These are phyloP conservation scores for Luperina nickerlii DNA, from an alignment of 2,888 invertebrate genomes.

Conservation along the genomic window DNA sequence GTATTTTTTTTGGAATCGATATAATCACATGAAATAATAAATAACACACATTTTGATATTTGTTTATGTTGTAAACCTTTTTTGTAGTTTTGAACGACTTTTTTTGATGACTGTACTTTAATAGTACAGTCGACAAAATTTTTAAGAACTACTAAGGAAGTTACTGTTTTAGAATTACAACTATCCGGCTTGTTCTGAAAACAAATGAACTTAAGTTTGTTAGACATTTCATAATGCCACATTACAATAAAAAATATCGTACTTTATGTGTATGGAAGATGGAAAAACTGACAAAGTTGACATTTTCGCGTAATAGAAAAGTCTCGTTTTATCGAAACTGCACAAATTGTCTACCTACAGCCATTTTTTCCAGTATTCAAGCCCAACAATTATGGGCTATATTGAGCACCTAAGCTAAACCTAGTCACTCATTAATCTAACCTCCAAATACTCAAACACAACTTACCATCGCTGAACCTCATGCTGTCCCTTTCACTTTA, in stretches of 20 bases:
- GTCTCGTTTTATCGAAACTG: not conserved
- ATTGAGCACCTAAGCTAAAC: slow-evolving; percentile 59
- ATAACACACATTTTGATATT: slow-evolving; percentile 58
- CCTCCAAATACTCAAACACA: slow-evolving; percentile 33
- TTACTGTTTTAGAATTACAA: not conserved
- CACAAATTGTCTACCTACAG: not conserved
- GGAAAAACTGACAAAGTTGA: not conserved
- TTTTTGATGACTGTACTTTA: not conserved
- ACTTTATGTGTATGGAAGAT: not conserved
- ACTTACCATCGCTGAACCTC: not conserved
- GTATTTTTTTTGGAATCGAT: slow-evolving; percentile 68
- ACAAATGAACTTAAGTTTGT: not conserved
- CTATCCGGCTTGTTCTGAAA: slow-evolving; percentile 3
- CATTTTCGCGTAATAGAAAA: not conserved
- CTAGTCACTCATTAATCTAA: slow-evolving; percentile 46
- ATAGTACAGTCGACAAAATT: not conserved
- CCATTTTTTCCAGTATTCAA: slow-evolving; percentile 6
- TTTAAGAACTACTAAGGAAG: too few species aligned
- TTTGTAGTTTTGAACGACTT: slow-evolving; percentile 20
- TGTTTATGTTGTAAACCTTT: slow-evolving; percentile 17
- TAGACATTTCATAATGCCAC: not conserved
- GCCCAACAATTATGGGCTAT: slow-evolving; percentile 23
- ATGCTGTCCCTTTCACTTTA: not conserved
- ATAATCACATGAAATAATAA: slow-evolving; percentile 65
- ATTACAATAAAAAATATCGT: not conserved